Evolutionary conservation across 2,888 invertebrate genomes (phyloP).

Genomic region (Leptarthrus brevirostris): DNA sequence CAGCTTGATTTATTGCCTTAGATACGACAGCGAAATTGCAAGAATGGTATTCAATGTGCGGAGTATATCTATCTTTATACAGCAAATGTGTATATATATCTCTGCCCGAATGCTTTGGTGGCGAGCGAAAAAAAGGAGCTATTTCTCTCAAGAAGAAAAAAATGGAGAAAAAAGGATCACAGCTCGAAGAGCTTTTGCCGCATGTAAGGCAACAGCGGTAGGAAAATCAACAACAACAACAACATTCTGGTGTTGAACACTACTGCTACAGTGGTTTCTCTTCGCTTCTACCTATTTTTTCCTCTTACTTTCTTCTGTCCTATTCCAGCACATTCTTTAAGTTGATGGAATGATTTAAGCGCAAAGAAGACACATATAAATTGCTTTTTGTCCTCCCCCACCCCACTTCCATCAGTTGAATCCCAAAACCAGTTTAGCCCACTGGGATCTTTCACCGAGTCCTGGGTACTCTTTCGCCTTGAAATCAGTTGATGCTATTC

Average conservation of each 20-base stretch:
- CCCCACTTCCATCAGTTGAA: not conserved
- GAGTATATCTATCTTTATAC: slow-evolving; percentile 31
- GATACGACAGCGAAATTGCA: slow-evolving; percentile 57
- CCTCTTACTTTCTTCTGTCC: slow-evolving; percentile 47
- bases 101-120: slow-evolving; percentile 3
- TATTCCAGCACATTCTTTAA: slow-evolving; percentile 53
- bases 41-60: slow-evolving; percentile 54
- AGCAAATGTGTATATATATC: slow-evolving; percentile 10
- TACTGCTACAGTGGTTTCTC: slow-evolving; percentile 45
- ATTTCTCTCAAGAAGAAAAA: slow-evolving; percentile 49
- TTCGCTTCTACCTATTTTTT: slow-evolving; percentile 31
- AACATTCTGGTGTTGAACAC: slow-evolving; percentile 29
- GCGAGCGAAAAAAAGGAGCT: slow-evolving; percentile 38
- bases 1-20: slow-evolving; percentile 56
- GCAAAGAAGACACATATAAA: slow-evolving; percentile 55
- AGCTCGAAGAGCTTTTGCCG: slow-evolving; percentile 51
- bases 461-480: slow-evolving; percentile 9
- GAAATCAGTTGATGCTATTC: slow-evolving; percentile 41
- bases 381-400: slow-evolving; percentile 42
- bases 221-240: slow-evolving; percentile 46
- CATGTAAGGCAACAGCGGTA: slow-evolving; percentile 37
- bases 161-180: slow-evolving; percentile 50
- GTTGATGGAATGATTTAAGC: slow-evolving; percentile 56
- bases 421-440: slow-evolving; percentile 8
- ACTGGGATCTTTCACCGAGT: slow-evolving; percentile 1